phyloP scores from a whole-genome alignment of 2,797 vertebrate species.

The Halcyon leucocephala region DNA sequence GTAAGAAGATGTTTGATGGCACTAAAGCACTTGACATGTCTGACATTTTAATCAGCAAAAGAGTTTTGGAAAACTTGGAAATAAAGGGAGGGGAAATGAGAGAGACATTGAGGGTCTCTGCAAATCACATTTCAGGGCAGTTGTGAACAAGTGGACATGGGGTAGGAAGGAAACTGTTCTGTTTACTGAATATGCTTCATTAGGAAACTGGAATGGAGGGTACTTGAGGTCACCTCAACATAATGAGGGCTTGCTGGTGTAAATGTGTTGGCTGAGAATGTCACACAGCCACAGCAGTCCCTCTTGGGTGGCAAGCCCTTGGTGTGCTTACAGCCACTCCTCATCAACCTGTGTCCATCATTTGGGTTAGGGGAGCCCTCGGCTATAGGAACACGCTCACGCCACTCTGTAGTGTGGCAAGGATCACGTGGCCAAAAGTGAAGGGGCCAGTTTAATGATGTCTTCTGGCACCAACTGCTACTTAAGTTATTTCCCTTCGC shows the following conservation, averaged over 20 bases:
- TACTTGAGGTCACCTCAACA: not conserved
- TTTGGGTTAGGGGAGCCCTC: not conserved
- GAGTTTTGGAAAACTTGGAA: not conserved
- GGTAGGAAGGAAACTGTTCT: not conserved
- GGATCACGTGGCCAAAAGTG: rapidly evolving
- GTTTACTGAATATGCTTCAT: not conserved
- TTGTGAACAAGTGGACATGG: not conserved
- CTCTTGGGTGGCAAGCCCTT: too few relatives aligned
- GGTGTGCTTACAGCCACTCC: not conserved
- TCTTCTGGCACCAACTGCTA: not conserved
- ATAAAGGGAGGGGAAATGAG: rapidly evolving
- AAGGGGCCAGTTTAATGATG: rapidly evolving
- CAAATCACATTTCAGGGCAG: not conserved
- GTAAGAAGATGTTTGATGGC: not conserved
- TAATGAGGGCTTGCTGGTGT: not conserved
- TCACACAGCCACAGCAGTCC: not conserved
- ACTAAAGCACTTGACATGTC: not conserved
- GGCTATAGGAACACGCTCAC: rapidly evolving
- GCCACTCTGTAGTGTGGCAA: not conserved
- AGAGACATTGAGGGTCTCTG: not conserved
- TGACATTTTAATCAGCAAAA: not conserved
- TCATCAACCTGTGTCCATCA: rapidly evolving
- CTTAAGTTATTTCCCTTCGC: not conserved
- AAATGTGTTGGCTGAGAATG: not conserved
- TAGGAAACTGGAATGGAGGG: not conserved